Evolutionary conservation across 2,888 invertebrate species (phyloP).

Genomic region (Heliconius aoede): DNA sequence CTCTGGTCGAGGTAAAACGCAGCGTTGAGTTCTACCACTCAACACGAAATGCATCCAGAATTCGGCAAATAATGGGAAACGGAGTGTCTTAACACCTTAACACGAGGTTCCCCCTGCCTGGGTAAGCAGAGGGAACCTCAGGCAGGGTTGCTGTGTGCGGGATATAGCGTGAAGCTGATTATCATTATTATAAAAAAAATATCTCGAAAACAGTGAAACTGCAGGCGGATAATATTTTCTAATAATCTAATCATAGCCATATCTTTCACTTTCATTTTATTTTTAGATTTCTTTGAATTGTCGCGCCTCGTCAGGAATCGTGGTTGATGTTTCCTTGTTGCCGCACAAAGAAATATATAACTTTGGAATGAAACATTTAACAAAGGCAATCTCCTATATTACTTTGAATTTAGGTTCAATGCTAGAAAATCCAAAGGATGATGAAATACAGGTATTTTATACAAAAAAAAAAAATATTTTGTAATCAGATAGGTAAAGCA

Average conservation of each 20-base stretch:
- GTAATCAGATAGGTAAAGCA: too few relatives aligned
- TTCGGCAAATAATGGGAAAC: too few relatives aligned
- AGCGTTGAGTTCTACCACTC: too few relatives aligned
- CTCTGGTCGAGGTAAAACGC: too few relatives aligned
- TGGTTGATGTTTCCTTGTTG: not conserved
- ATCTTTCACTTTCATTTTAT: not conserved
- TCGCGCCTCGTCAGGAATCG: not conserved
- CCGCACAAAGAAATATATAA: not conserved
- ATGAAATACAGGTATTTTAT: slow-evolving; percentile 44
- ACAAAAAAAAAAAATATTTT: not conserved
- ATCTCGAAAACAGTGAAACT: too few relatives aligned
- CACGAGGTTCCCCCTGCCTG: too few relatives aligned
- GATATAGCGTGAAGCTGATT: too few relatives aligned
- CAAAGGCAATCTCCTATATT: not conserved
- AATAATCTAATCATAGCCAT: not conserved
- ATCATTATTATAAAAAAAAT: too few relatives aligned
- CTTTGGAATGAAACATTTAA: slow-evolving; percentile 1
- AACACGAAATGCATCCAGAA: too few relatives aligned
- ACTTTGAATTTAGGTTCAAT: slow-evolving; percentile 17
- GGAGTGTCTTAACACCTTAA: too few relatives aligned
- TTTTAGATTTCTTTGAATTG: slow-evolving; percentile 9
- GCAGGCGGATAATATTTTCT: not conserved
- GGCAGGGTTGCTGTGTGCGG: too few relatives aligned
- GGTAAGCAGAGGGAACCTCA: too few relatives aligned
- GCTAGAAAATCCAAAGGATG: slow-evolving; percentile 32